Evolutionary conservation across 2,888 invertebrate genomes (phyloP), one percentile per base, ranked within the genome.

Genomic region (Drosophila diplacantha): DNA sequence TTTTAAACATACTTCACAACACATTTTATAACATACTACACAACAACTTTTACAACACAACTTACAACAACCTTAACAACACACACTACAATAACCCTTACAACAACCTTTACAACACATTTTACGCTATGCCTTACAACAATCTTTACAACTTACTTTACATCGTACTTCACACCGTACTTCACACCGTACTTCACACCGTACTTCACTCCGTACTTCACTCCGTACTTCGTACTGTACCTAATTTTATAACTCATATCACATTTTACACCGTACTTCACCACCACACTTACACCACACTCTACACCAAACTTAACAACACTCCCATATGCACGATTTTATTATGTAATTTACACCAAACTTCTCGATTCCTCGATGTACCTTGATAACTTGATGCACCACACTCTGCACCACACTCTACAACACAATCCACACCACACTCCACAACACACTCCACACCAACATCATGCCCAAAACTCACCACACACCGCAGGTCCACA

Each of bases 401-500:
- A n/a, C 6, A 32, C 14, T 6, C 5, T 12, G 3, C 14, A 47
- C 20, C 32, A 52, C 32, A 12, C 22, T 4, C 8, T n/a, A 9
- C 39, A 5, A 12, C 50, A 54, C 38, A 55, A 49, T 35, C 44
- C 16, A 3, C 43, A 34, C 57, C 49, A 37, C 16, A 12, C n/a
- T 18, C n/a, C 3, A 16, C 24, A 43, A n/a, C 35, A 53, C 29
- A 12, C 39, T 8, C n/a, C 24, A n/a, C 22, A 41, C 20, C 49
- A 53, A 38, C 57, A 57, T 51, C 47, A 37, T 54, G 59, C 51
- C 39, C 54, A 35, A 20, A 22, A 53, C 38, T 31, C 58, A 59
- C 47, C 53, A 49, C 47, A 54, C 58, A 71, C 32, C 47, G n/a
- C 56, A 86, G 86, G 86, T 86, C 53, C 75, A 78, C 62, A 86